Evolutionary conservation across 2,888 invertebrate species (phyloP), one percentile per base, ranked within the genome.

Genomic region (Eupithecia tripunctaria): DNA sequence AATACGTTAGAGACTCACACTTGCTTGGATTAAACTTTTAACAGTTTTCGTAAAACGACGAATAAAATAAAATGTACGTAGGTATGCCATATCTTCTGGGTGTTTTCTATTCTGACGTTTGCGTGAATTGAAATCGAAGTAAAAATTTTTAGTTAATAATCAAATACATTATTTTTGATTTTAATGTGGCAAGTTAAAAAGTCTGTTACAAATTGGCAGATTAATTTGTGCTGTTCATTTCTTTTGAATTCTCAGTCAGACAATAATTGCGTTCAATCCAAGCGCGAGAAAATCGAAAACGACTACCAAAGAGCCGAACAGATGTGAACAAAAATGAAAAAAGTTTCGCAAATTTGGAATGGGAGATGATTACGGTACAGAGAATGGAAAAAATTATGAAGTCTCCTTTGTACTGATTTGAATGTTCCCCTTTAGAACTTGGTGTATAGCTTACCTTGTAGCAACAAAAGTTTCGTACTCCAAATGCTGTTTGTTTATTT

Each of bases 301-400:
- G 82, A 80, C 84, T 83, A 81, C 82, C 83, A 84, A 87, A 87
- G 85, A 86, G 83, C 80, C 85, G 85, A 91, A 89, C 93, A 93
- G 94, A 93, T 93, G 93, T 89, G 91, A 88, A 92, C 90, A 90
- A 87, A 93, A 89, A 93, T 93, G 94, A 94, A 94, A 94, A 94
- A 94, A 93, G 91, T 94, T 93, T 88, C 82, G 82, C 86, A 89
- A 89, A 92, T 91, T 90, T 89, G 88, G 85, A 91, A 90, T 90
- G 88, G 88, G 82, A 89, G 90, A 94, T 93, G 91, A 93, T 94
- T 93, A 93, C 92, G 88, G 91, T 91, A 91, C 92, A 89, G 83
- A 86, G 88, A 93, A 93, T 92, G 89, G 88, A 91, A 92, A 87
- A 88, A 88, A 91, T 93, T 93, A 93, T 92, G 90, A 90, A 92